These are phyloP conservation scores for Pseudochirops cupreus DNA, from an alignment of 2,797 vertebrate genomes.

Conservation along the genomic window DNA sequence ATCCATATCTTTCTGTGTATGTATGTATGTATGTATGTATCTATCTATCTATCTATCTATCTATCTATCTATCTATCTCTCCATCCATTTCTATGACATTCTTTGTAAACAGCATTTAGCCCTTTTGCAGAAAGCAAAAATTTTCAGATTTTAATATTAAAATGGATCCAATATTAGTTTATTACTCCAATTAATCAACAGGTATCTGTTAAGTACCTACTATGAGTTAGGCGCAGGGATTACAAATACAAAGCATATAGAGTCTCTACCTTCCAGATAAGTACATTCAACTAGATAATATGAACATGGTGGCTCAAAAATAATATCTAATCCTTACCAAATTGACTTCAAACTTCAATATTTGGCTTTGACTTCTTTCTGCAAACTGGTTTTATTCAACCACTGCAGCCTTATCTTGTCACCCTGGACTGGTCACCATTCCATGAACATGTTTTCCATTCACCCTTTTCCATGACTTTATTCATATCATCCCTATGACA, in stretches of 20 bases:
- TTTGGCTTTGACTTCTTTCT: background rate
- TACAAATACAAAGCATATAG: no score
- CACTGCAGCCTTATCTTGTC: background rate
- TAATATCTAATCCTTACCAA: background rate
- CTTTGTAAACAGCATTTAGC: background rate
- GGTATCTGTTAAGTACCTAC: no score
- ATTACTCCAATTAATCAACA: background rate
- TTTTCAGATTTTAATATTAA: background rate
- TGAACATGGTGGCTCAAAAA: background rate
- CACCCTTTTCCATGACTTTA: background rate
- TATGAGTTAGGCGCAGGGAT: no score
- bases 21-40: no score
- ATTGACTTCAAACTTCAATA: background rate
- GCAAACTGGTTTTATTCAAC: background rate
- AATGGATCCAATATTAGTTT: background rate
- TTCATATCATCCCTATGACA: background rate
- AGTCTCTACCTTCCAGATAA: background rate
- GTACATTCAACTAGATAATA: background rate
- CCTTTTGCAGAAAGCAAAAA: background rate
- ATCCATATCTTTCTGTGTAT: no score
- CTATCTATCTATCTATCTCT: no score
- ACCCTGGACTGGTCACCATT: background rate
- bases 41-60: no score
- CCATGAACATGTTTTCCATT: background rate
- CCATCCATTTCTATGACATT: no score